Conservation (phyloP, 2,888 invertebrate species). For the Aleiodes alternator region DNA sequence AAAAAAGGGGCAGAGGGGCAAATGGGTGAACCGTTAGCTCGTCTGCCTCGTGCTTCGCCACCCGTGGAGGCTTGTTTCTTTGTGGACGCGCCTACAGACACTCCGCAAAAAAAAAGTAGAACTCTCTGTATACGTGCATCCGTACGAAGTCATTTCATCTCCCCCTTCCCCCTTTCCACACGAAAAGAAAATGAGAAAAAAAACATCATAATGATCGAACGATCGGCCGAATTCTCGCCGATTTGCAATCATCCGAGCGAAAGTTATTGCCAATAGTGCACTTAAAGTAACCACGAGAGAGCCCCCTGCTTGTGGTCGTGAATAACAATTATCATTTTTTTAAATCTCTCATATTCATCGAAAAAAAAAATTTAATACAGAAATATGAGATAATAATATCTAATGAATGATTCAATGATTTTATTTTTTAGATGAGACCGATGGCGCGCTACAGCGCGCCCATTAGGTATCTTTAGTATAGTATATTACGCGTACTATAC, state of each 20-base stretch:
- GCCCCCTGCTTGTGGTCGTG: too few relatives aligned
- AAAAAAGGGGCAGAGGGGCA: not conserved
- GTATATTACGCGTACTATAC: too few relatives aligned
- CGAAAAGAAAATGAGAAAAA: not conserved
- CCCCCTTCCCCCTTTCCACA: not conserved
- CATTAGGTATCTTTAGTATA: too few relatives aligned
- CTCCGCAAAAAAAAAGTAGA: constrained; percentile 19
- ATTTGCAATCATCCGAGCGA: not conserved
- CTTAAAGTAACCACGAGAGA: not conserved
- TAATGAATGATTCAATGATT: too few relatives aligned
- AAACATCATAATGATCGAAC: not conserved
- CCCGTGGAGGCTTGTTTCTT: constrained; percentile 33
- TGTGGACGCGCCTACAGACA: constrained; percentile 38
- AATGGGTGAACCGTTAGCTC: constrained; percentile 20
- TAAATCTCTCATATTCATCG: not conserved
- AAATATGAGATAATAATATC: too few relatives aligned
- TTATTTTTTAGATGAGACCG: too few relatives aligned
- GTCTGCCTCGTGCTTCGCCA: constrained; percentile 31
- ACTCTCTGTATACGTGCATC: constrained; percentile 18
- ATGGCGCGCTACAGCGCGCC: too few relatives aligned
- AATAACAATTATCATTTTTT: not conserved
- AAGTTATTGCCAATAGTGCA: constrained; percentile 14
- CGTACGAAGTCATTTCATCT: not conserved
- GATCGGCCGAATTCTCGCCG: constrained; percentile 12
- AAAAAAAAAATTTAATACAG: too few relatives aligned